phyloP scores from a whole-genome alignment of 2,888 invertebrate genomes.

The Abrostola triplasia region DNA sequence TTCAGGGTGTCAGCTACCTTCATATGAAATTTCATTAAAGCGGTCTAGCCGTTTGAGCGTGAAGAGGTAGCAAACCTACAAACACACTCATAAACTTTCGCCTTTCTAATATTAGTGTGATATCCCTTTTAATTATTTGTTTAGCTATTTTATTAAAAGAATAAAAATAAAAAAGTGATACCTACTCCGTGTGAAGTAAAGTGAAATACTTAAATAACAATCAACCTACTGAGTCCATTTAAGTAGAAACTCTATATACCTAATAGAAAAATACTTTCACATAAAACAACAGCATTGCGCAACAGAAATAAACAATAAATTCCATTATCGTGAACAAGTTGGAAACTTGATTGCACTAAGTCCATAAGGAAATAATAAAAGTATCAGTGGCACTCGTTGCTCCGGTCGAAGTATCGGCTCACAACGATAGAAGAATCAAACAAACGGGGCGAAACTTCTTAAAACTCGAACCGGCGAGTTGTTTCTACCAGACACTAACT shows the following conservation, averaged over 20 bases:
- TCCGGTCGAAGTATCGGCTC: slow-evolving; percentile 67
- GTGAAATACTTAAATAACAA: no score
- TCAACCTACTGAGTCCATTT: neutral
- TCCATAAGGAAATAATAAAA: slow-evolving; percentile 80
- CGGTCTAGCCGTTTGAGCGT: no score
- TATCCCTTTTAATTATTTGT: no score
- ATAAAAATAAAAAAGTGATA: no score
- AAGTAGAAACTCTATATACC: neutral
- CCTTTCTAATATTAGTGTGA: no score
- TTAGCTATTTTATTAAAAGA: no score
- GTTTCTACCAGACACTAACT: slow-evolving; percentile 72
- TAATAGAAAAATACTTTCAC: slow-evolving; percentile 7
- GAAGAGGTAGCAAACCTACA: no score
- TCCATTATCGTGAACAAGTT: slow-evolving; percentile 64
- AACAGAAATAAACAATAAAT: slow-evolving; percentile 65
- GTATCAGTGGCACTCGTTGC: slow-evolving; percentile 74
- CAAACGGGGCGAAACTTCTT: slow-evolving; percentile 75
- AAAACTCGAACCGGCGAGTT: slow-evolving; percentile 68
- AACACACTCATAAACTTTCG: no score
- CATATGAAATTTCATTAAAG: no score
- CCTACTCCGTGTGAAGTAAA: no score
- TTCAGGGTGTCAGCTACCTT: no score
- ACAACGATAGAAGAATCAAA: slow-evolving; percentile 76
- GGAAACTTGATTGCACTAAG: slow-evolving; percentile 69
- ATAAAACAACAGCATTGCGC: slow-evolving; percentile 35